Percentiles rank a stretch among this genome's conserved stretches.
Evolutionary conservation across 2,113 vertebrate species (phyloP).

Genomic region (Ceyx cyanopectus): DNA sequence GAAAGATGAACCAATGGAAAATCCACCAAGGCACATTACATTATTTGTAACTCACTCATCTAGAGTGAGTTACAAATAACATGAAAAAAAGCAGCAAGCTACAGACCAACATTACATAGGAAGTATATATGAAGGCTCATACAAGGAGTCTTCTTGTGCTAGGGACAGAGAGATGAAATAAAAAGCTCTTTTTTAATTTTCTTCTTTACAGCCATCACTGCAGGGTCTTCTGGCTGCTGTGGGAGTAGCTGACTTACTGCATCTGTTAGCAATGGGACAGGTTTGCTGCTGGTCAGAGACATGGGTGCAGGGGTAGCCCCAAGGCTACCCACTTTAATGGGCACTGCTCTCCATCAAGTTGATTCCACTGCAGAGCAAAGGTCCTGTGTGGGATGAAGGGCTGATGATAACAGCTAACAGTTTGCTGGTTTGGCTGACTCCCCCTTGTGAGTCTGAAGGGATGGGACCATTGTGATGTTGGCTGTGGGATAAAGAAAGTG

Average conservation of each 20-base stretch:
- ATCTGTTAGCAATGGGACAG: background rate
- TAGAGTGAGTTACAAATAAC: background rate
- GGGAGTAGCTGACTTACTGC: background rate
- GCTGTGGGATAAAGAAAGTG: background rate
- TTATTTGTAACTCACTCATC: background rate
- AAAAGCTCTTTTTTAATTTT: background rate
- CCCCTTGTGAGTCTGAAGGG: background rate
- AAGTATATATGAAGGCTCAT: too few relatives aligned
- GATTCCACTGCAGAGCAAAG: background rate
- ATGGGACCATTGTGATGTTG: background rate
- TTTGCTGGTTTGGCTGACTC: background rate
- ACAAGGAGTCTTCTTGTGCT: background rate
- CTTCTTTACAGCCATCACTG: background rate
- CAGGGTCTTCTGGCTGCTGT: background rate
- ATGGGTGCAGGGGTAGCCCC: background rate
- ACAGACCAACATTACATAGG: background rate
- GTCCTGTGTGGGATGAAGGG: background rate
- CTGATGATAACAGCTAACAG: background rate
- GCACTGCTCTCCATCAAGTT: fast-evolving
- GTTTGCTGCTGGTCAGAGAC: background rate
- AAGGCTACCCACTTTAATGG: background rate
- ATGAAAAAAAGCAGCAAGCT: background rate
- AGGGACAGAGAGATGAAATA: background rate
- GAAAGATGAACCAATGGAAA: background rate
- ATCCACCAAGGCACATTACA: background rate